phyloP scores from a whole-genome alignment of 2,888 invertebrate species.

The Dryobotodes eremita region DNA sequence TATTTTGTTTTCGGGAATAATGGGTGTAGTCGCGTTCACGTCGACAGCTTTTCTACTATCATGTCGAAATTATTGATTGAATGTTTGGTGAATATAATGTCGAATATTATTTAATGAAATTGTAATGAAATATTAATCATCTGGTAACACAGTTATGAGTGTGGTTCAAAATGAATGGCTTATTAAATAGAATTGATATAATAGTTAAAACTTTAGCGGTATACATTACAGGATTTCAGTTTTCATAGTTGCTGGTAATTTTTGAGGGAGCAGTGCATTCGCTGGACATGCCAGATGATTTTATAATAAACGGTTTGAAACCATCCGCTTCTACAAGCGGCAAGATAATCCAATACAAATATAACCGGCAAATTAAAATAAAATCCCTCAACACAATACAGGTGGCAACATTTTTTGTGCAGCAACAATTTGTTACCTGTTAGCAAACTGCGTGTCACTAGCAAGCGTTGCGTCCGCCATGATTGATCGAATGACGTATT shows the following conservation, averaged over 20 bases:
- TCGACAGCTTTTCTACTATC: constrained; percentile 42
- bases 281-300: too few relatives aligned
- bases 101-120: constrained; percentile 9
- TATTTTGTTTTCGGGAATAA: constrained; percentile 68
- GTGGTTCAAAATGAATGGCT: constrained; percentile 2
- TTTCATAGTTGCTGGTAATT: neutral
- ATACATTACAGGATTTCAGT: neutral
- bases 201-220: neutral
- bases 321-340: neutral
- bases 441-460: constrained; percentile 64
- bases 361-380: constrained; percentile 10
- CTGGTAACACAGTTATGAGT: neutral
- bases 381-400: constrained; percentile 23
- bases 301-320: neutral
- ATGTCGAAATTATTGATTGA: constrained; percentile 45
- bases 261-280: neutral
- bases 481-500: constrained; percentile 68
- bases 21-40: constrained; percentile 49
- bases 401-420: constrained; percentile 58
- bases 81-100: constrained; percentile 2
- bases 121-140: neutral
- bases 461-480: constrained; percentile 61
- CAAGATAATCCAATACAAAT: neutral
- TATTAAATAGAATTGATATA: neutral
- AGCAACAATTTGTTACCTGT: constrained; percentile 67